Evolutionary conservation across 2,797 vertebrate species (phyloP).

Genomic region (Uromys caudimaculatus): DNA sequence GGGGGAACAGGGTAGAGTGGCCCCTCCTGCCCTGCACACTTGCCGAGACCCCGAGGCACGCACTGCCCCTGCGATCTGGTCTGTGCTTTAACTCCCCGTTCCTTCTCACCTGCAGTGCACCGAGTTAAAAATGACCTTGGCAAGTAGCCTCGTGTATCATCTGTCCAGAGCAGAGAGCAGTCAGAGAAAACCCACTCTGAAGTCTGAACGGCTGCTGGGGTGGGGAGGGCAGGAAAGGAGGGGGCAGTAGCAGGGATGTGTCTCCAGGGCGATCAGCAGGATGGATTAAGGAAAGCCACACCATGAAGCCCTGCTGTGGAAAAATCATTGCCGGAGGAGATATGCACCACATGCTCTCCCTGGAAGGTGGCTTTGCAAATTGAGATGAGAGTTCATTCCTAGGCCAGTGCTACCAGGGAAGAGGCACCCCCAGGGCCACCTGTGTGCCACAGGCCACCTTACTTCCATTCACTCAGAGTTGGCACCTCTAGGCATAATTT

Average conservation of each 20-base stretch:
- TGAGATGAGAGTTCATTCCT: not conserved
- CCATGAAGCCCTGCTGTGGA: not conserved
- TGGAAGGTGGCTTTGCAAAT: not conserved
- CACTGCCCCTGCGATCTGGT: not conserved
- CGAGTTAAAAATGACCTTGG: conserved; percentile 74
- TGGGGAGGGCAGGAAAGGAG: not conserved
- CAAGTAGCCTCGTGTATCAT: conserved; percentile 57
- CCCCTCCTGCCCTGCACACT: not conserved
- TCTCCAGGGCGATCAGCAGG: not conserved
- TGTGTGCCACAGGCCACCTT: not conserved
- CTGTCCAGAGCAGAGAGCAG: conserved; percentile 58
- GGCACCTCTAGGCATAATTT: not conserved
- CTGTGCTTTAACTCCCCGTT: conserved; percentile 51
- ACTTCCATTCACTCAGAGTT: not conserved
- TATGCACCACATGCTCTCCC: not conserved
- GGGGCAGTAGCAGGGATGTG: not conserved
- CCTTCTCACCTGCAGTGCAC: conserved; percentile 53
- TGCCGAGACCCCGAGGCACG: not conserved
- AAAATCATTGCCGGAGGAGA: not conserved
- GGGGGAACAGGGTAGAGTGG: too few species aligned
- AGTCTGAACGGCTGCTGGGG: not conserved
- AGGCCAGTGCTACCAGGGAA: not conserved
- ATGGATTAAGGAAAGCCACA: conserved; percentile 10
- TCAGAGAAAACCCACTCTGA: conserved; percentile 41
- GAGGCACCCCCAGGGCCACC: not conserved